Conservation (phyloP, 2,113 vertebrate species). For the Rhombomys opimus region DNA sequence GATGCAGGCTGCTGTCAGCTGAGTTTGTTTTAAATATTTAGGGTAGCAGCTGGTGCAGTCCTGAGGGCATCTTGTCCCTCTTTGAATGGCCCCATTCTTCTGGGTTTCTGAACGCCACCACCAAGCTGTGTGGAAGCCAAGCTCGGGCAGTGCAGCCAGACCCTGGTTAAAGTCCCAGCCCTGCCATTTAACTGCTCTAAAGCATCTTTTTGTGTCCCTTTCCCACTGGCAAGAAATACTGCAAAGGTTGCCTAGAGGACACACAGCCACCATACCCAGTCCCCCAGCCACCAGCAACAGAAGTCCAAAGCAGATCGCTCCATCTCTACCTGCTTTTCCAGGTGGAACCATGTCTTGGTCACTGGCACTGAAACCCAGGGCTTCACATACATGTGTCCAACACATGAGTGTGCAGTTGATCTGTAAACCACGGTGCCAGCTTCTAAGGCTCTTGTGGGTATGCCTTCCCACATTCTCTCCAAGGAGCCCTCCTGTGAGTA, state of each 20-base stretch:
- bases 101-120: neutral
- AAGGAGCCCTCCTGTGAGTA: neutral
- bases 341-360: accelerated
- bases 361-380: neutral
- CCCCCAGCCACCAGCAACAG: neutral
- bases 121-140: neutral
- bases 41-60: neutral
- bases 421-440: no score
- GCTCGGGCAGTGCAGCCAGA: neutral
- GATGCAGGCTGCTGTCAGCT: neutral
- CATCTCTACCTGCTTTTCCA: no score
- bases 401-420: neutral
- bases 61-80: neutral
- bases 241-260: neutral
- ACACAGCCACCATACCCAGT: accelerated
- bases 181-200: neutral
- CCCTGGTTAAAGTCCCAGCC: neutral
- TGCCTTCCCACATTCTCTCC: neutral
- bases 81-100: neutral
- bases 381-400: neutral
- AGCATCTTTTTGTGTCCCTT: neutral
- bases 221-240: neutral
- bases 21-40: neutral
- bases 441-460: neutral
- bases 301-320: neutral